These are phyloP conservation scores for Galerucella pusilla DNA, from an alignment of 2,888 invertebrate genomes.

Conservation along the genomic window DNA sequence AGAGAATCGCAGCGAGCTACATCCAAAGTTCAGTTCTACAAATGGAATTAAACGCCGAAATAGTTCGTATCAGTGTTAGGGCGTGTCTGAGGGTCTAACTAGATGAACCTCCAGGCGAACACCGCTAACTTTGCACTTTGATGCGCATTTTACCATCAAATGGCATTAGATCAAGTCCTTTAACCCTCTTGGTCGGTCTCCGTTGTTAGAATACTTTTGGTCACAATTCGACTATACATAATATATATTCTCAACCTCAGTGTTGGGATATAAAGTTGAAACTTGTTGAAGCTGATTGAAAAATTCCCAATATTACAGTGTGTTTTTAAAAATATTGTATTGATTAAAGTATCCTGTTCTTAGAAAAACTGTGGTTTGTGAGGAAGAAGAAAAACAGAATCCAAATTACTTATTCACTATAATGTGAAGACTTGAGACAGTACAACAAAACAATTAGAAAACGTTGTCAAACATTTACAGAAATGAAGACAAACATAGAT, in stretches of 20 bases:
- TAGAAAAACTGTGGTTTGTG: no score
- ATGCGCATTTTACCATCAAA: conserved; percentile 42
- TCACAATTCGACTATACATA: conserved; percentile 8
- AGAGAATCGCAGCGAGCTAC: conserved; percentile 22
- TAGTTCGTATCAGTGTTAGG: conserved; percentile 45
- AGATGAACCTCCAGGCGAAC: conserved; percentile 29
- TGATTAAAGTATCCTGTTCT: no score
- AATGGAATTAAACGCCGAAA: conserved; percentile 45
- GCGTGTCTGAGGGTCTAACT: conserved; percentile 39
- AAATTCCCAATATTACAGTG: no score
- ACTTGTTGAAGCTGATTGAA: neutral
- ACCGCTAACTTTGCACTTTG: conserved; percentile 38
- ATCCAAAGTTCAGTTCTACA: conserved; percentile 41
- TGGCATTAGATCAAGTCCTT: conserved; percentile 39
- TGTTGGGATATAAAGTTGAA: neutral
- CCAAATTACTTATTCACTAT: no score
- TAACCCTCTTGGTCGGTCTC: neutral
- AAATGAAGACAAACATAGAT: no score
- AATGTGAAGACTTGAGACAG: no score
- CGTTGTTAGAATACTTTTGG: conserved; percentile 17
- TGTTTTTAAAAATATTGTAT: no score
- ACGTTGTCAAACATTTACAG: no score
- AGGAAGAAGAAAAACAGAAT: no score
- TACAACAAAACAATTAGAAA: no score
- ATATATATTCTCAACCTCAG: neutral